Conservation (phyloP, 2,113 vertebrate genomes). For the Papio anubis region DNA sequence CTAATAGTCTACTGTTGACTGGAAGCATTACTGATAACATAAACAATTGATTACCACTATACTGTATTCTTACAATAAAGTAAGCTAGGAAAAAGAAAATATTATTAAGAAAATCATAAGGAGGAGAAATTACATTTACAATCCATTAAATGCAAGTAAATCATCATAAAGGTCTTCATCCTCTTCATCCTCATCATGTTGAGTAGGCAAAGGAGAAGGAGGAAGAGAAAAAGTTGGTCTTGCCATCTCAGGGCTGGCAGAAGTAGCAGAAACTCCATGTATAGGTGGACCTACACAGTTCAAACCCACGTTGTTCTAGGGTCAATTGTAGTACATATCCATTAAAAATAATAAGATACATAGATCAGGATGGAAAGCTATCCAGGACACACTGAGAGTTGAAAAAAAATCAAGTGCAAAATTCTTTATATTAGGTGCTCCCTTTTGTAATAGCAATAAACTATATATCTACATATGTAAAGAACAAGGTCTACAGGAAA, state of each 20-base stretch:
- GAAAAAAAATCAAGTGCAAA: neutral
- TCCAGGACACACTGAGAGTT: neutral
- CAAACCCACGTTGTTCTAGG: neutral
- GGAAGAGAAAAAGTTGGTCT: neutral
- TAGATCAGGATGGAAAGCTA: neutral
- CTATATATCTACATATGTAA: neutral
- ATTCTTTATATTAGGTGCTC: neutral
- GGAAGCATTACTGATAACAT: neutral
- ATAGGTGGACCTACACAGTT: neutral
- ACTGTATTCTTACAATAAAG: neutral
- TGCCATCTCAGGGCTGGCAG: neutral
- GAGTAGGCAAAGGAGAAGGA: neutral
- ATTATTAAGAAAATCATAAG: neutral
- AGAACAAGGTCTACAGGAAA: neutral
- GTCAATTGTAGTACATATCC: neutral
- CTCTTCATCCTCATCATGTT: neutral
- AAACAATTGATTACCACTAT: neutral
- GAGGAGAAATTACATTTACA: neutral
- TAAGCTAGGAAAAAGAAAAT: neutral
- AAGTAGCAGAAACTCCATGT: neutral
- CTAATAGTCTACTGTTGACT: neutral
- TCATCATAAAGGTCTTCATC: neutral
- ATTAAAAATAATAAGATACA: neutral
- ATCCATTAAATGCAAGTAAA: neutral
- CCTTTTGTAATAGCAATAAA: neutral